phyloP scores from a whole-genome alignment of 2,888 invertebrate genomes.

The Prosopocoilus inquinatus region DNA sequence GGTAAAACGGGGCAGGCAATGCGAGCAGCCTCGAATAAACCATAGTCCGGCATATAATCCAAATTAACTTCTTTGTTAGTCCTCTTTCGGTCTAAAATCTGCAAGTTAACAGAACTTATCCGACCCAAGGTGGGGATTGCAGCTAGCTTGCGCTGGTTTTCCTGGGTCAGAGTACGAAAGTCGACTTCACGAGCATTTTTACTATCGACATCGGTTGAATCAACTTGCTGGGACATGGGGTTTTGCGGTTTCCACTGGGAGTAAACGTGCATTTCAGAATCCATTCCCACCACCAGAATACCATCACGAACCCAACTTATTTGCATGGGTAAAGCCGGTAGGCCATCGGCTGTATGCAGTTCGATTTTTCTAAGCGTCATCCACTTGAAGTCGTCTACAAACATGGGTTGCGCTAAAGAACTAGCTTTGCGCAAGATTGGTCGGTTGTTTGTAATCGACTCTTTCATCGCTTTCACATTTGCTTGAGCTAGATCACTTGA shows the following conservation, averaged over 20 bases:
- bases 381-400: conserved; percentile 93
- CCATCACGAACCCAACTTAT: conserved; percentile 99
- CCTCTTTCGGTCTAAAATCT: conserved; percentile 72
- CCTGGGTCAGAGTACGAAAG: conserved; percentile 64
- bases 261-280: conserved; percentile 99
- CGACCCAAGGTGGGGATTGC: conserved; percentile 80
- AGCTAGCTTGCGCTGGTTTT: conserved; percentile 61
- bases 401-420: conserved; percentile 84
- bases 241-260: conserved; percentile 92
- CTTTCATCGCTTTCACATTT: conserved; percentile 71
- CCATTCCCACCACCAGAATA: conserved; percentile 97
- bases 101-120: conserved; percentile 81
- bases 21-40: conserved; percentile 94
- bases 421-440: conserved; percentile 88
- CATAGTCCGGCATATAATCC: conserved; percentile 91
- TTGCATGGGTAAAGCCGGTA: conserved; percentile 97
- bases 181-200: conserved; percentile 72
- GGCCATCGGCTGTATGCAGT: conserved; percentile 88
- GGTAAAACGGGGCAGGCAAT: conserved; percentile 97
- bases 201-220: conserved; percentile 60
- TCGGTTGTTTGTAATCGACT: conserved; percentile 78
- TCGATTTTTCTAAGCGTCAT: conserved; percentile 92
- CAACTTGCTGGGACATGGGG: conserved; percentile 39
- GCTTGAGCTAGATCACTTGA: conserved; percentile 94
- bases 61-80: conserved; percentile 49